Base-by-base conservation (phyloP, 2,797 vertebrate genomes). In the Champsocephalus esox region DNA sequence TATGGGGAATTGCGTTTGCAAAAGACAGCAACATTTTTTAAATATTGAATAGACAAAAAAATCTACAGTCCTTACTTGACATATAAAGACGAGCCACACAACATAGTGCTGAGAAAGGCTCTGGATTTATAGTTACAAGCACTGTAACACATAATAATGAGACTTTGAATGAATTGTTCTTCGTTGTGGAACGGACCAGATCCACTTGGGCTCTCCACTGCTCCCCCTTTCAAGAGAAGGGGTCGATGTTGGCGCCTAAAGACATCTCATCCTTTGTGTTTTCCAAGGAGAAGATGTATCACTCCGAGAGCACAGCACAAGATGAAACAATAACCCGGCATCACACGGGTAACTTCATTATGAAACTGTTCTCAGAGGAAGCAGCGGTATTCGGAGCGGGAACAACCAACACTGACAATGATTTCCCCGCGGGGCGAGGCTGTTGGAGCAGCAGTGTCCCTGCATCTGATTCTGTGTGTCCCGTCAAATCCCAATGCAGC, bases 381-480 rank as follows among this genome's bases (percentile, higher is more conserved):
- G 74, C 76, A 68, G 82, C 86, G 32, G 70, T 9, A 63, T 70
- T 71, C 75, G 54, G 72, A 79, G 75, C 76, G 46, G 67, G 41
- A 87, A 68, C 80, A 68, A 57, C 60, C 67, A 38, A 50, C 52
- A 1, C 43, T 16, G 75, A 70, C 76, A 14, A 32, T 86, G 83
- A 91, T 87, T 88, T 89, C 84, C 88, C 82, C 0, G 59, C 83
- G 79, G 81, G 81, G 24, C 4, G 34, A n/a, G 14, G 45, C 65
- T 62, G 77, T n/a, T 62, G 76, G 63, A 66, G 75, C 64, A 66
- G 69, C 60, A 49, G 62, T 9, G 62, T 64, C 69, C 38, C 72
- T 13, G 66, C 19, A 73, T 75, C 70, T 70, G 55, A 56, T 59
- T 79, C 69, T 75, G 4, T 70, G 4, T 63, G 21, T 64, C 67